Evolutionary conservation across 2,797 vertebrate genomes (phyloP), one percentile per base, ranked within the genome.

Genomic region (Steatocranus sp.): DNA sequence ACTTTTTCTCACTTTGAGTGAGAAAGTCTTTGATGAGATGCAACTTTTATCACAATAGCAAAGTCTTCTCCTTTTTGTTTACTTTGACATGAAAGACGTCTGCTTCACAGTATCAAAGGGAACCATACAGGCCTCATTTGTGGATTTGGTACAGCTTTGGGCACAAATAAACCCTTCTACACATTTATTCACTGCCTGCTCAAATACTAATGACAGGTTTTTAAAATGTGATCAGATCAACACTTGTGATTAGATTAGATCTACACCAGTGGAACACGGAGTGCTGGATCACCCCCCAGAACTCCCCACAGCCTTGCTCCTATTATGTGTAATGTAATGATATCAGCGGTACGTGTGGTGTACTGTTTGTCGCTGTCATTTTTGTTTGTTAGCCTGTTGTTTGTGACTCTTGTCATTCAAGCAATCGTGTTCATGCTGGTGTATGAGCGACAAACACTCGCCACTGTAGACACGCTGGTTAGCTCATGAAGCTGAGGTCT

Each of bases 71-170:
- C 70, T 53, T 30, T 70, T 27, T 83, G 80, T 85, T 87, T 83
- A 25, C 68, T 81, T 27, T 63, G 66, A 83, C 68, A 12, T 78
- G 76, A 82, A 32, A 68, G 23, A 83, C 32, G 41, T 79, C 66
- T 74, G 68, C 75, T 83, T 61, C 49, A 9, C 58, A 1, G 77
- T 78, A 83, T 90, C 86, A 92, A 83, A 90, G 77, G 30, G 54
- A 85, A 76, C 68, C 70, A 53, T 34, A 48, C 32, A 3, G 12
- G 56, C 34, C 79, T 89, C 53, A 58, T 84, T 61, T 80, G 75
- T 76, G 61, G 74, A 89, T 81, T 80, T 61, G 17, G 43, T 41
- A 1, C 36, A 3, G 76, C 48, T 75, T 11, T 5, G 48, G 61
- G 61, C 61, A 12, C 20, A 66, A 38, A 41, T 38, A 15, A 25